Evolutionary conservation across 1,140 invertebrate genomes (phyloP).

Genomic region (Drosophila funebris): DNA sequence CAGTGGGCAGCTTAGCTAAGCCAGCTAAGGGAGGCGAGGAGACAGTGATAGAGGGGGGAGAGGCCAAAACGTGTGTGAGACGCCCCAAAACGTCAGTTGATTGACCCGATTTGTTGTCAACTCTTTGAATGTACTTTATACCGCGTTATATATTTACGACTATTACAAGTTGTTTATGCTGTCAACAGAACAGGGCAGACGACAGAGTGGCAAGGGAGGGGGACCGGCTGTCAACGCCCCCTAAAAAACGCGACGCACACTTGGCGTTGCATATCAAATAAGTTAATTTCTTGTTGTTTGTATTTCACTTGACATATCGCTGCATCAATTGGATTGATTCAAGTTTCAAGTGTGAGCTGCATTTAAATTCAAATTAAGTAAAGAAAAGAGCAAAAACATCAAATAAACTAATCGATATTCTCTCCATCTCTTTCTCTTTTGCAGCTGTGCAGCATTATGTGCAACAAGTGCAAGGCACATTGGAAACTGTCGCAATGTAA

Average conservation of each 20-base stretch:
- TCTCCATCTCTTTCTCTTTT: conserved; percentile 4
- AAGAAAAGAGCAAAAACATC: neutral
- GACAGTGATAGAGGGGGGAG: neutral
- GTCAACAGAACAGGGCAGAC: too few relatives aligned
- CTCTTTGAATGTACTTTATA: conserved; percentile 44
- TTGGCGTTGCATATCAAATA: neutral
- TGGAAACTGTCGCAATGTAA: conserved; percentile 24
- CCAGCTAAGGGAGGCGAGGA: neutral
- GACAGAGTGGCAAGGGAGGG: neutral
- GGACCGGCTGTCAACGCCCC: conserved; percentile 48
- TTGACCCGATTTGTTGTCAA: conserved; percentile 66
- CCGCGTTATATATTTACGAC: conserved; percentile 39
- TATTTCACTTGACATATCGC: conserved; percentile 45
- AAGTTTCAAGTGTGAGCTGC: conserved; percentile 41
- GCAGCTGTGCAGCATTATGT: conserved; percentile 28
- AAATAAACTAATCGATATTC: conserved; percentile 11
- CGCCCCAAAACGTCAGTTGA: conserved; percentile 47
- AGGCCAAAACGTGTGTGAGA: neutral
- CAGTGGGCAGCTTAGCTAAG: conserved; percentile 31
- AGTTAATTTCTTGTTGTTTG: neutral
- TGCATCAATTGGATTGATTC: conserved; percentile 74
- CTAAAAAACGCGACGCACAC: neutral
- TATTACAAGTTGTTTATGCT: conserved; percentile 52
- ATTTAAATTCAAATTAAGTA: conserved; percentile 51
- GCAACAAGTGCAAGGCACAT: conserved; percentile 1